Conservation (phyloP, 2,113 vertebrate species). For the Piaya cayana region DNA sequence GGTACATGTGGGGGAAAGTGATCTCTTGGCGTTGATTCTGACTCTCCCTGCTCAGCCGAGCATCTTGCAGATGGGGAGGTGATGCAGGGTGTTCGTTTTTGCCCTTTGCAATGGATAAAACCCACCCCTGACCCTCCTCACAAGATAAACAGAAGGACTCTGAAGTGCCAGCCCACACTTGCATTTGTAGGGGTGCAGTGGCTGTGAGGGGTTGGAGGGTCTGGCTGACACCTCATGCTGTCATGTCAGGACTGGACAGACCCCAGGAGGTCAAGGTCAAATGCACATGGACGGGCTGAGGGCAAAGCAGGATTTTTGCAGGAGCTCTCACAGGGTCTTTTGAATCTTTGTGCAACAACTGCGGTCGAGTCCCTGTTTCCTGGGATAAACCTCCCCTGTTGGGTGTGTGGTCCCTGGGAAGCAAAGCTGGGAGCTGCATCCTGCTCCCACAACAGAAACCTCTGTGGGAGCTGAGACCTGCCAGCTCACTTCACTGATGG, state of each 20-base stretch:
- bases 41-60: rapidly evolving
- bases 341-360: rapidly evolving
- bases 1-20: rapidly evolving
- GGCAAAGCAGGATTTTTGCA: background rate
- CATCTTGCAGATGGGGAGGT: rapidly evolving
- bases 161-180: background rate
- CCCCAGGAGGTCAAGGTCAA: background rate
- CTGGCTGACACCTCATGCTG: background rate
- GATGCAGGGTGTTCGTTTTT: background rate
- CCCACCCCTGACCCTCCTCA: rapidly evolving
- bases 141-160: background rate
- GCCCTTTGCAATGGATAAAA: background rate
- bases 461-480: background rate
- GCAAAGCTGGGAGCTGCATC: background rate
- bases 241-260: rapidly evolving
- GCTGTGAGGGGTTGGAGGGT: background rate
- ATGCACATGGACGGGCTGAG: rapidly evolving
- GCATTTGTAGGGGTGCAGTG: rapidly evolving
- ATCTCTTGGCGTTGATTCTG: background rate
- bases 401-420: rapidly evolving
- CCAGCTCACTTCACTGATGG: background rate
- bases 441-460: background rate
- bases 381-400: rapidly evolving
- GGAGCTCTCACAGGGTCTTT: background rate
- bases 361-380: rapidly evolving